Base-by-base conservation (phyloP, 1,140 invertebrate genomes). In the Pemphigus obesinymphae region DNA sequence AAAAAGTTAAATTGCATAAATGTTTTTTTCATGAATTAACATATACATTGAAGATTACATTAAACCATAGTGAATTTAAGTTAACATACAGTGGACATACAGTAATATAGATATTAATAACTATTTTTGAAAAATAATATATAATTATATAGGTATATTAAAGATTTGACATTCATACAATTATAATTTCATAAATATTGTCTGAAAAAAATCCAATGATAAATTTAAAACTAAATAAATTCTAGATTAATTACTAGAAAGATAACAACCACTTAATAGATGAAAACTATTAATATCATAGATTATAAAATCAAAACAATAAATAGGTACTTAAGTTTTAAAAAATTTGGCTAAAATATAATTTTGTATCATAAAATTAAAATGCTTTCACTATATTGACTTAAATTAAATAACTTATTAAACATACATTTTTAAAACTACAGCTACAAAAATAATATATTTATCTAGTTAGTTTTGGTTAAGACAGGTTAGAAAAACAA, bases 371-470 rank as follows among this genome's bases (percentile, higher is more conserved):
- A 43, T 70, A 45, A 43, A 26, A 70, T 70, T 70, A 45, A 70
- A 45, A 45, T 10, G 34, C 11, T 68, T 68, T 37, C 23, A 40
- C 10, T 34, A 40, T 37, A 13, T 23, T 66, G n/a, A 37, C 20
- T 37, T 43, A 68, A n/a, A 40, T 40, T 37, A 68, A 40, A 68
- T 40, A 40, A 68, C 23, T 68, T 23, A 10, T 23, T 68, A 40
- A 40, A 40, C 34, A 40, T 68, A 23, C 37, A 45, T 2, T 48
- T 72, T 72, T 26, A 72, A 72, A 72, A 45, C 23, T 45, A 43
- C 31, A 40, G 7, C 68, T 72, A 72, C 68, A 45, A 72, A 72
- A 68, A 68, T 23, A 70, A 29, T 70, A 66, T 43, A n/a, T 43
- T 70, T 31, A 70, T 45, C 37, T 70, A 17, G 37, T 45, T 23